phyloP scores from a whole-genome alignment of 2,113 vertebrate genomes.

The Vulpes ferrilata region DNA sequence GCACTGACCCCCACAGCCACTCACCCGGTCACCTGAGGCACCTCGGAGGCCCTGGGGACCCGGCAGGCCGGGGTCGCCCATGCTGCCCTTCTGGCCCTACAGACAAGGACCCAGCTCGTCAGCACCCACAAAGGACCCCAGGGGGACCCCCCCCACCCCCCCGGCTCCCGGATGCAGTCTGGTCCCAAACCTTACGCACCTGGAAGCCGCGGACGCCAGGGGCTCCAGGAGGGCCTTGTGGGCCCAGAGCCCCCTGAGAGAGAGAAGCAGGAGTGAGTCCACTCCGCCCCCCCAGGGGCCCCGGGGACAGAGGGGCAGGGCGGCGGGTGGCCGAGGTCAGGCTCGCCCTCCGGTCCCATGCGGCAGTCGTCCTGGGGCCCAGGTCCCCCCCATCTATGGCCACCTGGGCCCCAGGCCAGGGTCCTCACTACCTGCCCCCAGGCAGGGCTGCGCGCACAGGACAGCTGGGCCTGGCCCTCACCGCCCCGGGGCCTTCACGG shows the following conservation, averaged over 20 bases:
- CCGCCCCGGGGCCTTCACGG: neutral
- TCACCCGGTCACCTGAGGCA: conserved; percentile 94
- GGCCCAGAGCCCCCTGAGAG: conserved; percentile 93
- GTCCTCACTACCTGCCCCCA: no score
- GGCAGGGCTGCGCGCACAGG: no score
- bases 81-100: conserved; percentile 93
- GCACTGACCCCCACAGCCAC: conserved; percentile 63
- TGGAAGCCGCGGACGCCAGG: conserved; percentile 95
- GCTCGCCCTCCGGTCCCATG: accelerated
- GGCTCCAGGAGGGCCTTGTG: conserved; percentile 90
- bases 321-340: neutral
- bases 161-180: no score
- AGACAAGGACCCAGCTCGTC: neutral
- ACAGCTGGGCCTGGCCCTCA: neutral
- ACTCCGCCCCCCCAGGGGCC: accelerated
- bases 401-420: neutral
- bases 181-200: conserved; percentile 85
- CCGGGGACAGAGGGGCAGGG: neutral
- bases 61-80: conserved; percentile 94
- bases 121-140: neutral
- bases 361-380: neutral
- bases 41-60: conserved; percentile 97
- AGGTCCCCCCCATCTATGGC: accelerated
- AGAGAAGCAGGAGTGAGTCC: neutral
- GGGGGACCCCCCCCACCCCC: neutral